These are phyloP conservation scores for Tetragonisca angustula DNA, from an alignment of 2,888 invertebrate species.

Conservation along the genomic window DNA sequence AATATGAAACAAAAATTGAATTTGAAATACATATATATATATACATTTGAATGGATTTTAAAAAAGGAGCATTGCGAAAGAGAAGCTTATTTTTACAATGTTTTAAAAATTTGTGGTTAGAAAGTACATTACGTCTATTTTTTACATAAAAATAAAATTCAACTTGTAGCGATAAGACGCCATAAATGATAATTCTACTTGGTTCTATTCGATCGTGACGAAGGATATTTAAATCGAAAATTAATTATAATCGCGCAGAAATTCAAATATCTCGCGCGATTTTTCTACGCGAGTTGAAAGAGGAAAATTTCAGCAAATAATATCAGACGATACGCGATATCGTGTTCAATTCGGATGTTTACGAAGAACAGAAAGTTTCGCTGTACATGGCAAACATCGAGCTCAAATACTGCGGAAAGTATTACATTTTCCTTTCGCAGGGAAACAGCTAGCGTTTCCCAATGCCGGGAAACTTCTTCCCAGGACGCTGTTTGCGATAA, in stretches of 20 bases:
- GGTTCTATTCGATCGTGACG: neutral
- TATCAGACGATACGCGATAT: neutral
- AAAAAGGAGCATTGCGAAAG: too few species aligned
- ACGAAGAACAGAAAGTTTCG: constrained; percentile 1
- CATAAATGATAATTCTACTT: neutral
- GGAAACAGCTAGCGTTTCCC: neutral
- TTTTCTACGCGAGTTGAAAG: neutral
- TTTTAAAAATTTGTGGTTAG: too few species aligned
- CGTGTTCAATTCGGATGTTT: constrained; percentile 14
- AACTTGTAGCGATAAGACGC: neutral
- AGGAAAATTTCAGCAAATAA: neutral
- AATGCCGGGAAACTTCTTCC: neutral
- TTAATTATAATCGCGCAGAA: neutral
- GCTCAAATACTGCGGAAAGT: constrained; percentile 11
- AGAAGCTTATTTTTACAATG: too few species aligned
- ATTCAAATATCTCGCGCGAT: neutral
- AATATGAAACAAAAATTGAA: too few species aligned
- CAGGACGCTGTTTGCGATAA: neutral
- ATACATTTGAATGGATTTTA: too few species aligned
- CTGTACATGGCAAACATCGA: neutral
- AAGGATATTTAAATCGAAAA: neutral
- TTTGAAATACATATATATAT: too few species aligned
- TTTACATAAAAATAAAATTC: neutral
- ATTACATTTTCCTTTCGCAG: neutral
- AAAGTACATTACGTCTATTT: too few species aligned